Evolutionary conservation across 2,888 invertebrate genomes (phyloP).

Genomic region (Mythimna lalbum): DNA sequence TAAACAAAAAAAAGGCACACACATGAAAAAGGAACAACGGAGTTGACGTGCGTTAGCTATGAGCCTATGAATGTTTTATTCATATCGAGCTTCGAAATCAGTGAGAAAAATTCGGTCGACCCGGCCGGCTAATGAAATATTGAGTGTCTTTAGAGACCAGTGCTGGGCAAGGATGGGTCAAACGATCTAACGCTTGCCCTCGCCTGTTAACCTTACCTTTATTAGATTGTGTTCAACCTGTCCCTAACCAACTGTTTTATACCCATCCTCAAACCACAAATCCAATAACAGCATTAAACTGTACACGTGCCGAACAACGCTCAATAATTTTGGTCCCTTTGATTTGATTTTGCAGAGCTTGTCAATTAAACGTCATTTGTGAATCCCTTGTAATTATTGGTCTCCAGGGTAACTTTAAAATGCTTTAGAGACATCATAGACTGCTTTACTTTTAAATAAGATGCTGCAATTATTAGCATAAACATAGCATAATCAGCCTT

Average conservation of each 20-base stretch:
- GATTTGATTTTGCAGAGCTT: constrained; percentile 14
- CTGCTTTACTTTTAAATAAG: too few relatives aligned
- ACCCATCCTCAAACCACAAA: constrained; percentile 15
- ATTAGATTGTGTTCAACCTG: constrained; percentile 34
- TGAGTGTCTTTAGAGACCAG: constrained; percentile 12
- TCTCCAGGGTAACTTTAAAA: constrained; percentile 14
- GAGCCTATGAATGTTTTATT: constrained; percentile 34
- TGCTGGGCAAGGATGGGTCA: constrained; percentile 32
- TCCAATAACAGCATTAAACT: constrained; percentile 12
- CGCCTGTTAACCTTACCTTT: constrained; percentile 55
- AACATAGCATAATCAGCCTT: too few relatives aligned
- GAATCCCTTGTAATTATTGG: constrained; percentile 4
- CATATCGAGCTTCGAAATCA: constrained; percentile 12
- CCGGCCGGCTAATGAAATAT: constrained; percentile 29
- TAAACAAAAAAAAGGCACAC: neutral
- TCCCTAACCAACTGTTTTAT: constrained; percentile 24
- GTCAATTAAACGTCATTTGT: constrained; percentile 2
- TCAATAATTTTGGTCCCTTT: constrained; percentile 16
- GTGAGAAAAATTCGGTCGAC: constrained; percentile 28
- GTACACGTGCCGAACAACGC: neutral
- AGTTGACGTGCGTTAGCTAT: neutral
- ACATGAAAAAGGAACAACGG: neutral
- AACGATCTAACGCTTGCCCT: constrained; percentile 45
- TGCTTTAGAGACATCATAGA: neutral
- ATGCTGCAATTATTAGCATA: neutral